These are phyloP conservation scores for Oedothorax gibbosus DNA, from an alignment of 1,140 invertebrate genomes.

Conservation along the genomic window DNA sequence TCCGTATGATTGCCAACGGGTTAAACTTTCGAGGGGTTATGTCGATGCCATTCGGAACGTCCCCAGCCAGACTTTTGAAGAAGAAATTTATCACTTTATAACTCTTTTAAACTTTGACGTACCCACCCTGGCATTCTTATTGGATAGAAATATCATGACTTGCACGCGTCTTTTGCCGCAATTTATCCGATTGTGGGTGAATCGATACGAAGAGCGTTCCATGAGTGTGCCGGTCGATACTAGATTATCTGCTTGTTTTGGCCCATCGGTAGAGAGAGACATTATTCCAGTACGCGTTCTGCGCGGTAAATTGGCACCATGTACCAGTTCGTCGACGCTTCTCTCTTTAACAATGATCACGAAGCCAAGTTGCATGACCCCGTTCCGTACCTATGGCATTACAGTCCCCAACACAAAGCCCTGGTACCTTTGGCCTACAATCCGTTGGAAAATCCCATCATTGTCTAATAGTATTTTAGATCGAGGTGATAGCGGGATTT, in stretches of 20 bases:
- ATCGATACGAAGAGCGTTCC: neutral
- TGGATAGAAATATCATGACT: neutral
- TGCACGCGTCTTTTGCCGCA: slow-evolving; percentile 1
- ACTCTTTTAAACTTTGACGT: neutral
- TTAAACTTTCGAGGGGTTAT: neutral
- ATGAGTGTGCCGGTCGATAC: neutral
- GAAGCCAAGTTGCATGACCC: no score
- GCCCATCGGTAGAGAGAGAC: neutral
- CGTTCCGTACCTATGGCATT: neutral
- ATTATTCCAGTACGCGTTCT: neutral
- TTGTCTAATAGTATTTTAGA: neutral
- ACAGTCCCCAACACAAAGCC: neutral
- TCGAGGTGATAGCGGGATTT: neutral
- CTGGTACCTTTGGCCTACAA: slow-evolving; percentile 8
- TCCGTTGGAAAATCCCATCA: slow-evolving; percentile 40
- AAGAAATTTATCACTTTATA: slow-evolving; percentile 13
- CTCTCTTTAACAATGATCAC: neutral
- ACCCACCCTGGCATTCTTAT: neutral
- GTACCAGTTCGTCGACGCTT: neutral
- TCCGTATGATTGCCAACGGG: neutral
- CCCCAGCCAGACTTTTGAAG: neutral
- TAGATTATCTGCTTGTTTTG: neutral
- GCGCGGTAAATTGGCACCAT: neutral
- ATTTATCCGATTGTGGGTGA: slow-evolving; percentile 4
- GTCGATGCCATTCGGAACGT: neutral